Evolutionary conservation across 2,888 invertebrate genomes (phyloP), one percentile per base, ranked within the genome.

Genomic region (Kryphioiulus occultus): DNA sequence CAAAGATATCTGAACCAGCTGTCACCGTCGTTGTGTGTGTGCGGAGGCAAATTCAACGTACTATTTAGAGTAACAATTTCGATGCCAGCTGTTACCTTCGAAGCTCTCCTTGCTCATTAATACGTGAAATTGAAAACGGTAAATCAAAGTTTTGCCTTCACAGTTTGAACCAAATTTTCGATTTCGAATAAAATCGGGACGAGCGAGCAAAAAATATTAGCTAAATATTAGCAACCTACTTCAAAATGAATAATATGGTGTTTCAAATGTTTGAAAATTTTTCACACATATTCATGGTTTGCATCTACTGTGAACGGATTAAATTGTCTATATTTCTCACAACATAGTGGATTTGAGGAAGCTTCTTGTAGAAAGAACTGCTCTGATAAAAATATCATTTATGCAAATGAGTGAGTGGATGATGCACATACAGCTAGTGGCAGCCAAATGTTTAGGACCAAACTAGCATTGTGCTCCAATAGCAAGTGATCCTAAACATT

Each of bases 111-210:
- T 26, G 39, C 83, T 83, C 83, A 83, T 83, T 83, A 83, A 83
- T 83, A 83, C 83, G 83, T 83, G 83, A 83, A 83, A 83, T 83
- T 83, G 83, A 39, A 83, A 83, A 83, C 83, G 32, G 83, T 83
- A 83, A 83, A 83, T 83, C 83, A 83, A 83, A 32, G 39, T 83
- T 83, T 83, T 83, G 15, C 35, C 39, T 39, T 83, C 39, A 30
- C 83, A 35, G 32, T 83, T 83, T 83, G 17, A 83, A 17, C 17
- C 15, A 83, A 59, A 59, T 59, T 59, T 19, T 59, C 59, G 59
- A 59, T 59, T 59, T 59, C n/a, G 59, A 59, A 59, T 59, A 59
- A 59, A 59, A n/a, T n/a, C 59, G 59, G 59, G 32, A 30, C 35
- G 32, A 83, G 12, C 1, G 39, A 83, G 83, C 12, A 83, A 83